These are phyloP conservation scores for Lepidurus couesii DNA, from an alignment of 1,140 invertebrate genomes.

Conservation along the genomic window DNA sequence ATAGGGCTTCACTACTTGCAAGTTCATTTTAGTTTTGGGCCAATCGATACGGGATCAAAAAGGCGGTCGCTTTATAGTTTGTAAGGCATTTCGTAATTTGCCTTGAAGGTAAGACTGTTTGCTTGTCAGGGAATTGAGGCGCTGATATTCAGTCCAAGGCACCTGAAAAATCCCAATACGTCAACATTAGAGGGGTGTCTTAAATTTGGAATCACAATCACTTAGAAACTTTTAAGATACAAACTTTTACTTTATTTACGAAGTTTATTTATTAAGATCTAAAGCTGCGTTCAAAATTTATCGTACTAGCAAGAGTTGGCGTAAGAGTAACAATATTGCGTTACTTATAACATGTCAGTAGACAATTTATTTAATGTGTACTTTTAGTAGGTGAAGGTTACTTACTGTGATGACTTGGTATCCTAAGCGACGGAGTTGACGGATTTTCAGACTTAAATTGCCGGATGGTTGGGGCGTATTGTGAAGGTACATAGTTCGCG, in stretches of 20 bases:
- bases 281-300: too few species aligned
- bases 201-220: too few species aligned
- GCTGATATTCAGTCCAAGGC: neutral
- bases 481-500: conserved; percentile 7
- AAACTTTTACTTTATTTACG: too few species aligned
- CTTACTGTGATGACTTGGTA: conserved; percentile 19
- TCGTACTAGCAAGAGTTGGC: too few species aligned
- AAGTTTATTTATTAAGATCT: too few species aligned
- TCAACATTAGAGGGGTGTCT: too few species aligned
- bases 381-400: neutral
- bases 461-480: conserved; percentile 10
- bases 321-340: too few species aligned
- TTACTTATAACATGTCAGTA: too few species aligned
- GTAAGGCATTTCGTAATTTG: neutral
- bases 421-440: conserved; percentile 3
- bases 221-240: too few species aligned
- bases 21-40: neutral
- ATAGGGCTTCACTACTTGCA: neutral
- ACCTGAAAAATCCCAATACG: neutral
- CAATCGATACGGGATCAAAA: conserved; percentile 10
- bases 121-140: neutral
- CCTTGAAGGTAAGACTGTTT: neutral
- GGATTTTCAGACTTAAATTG: conserved; percentile 9
- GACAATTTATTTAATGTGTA: too few species aligned
- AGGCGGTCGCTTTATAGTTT: conserved; percentile 4